phyloP scores from a whole-genome alignment of 2,797 vertebrate genomes.

The Sylvia borin region DNA sequence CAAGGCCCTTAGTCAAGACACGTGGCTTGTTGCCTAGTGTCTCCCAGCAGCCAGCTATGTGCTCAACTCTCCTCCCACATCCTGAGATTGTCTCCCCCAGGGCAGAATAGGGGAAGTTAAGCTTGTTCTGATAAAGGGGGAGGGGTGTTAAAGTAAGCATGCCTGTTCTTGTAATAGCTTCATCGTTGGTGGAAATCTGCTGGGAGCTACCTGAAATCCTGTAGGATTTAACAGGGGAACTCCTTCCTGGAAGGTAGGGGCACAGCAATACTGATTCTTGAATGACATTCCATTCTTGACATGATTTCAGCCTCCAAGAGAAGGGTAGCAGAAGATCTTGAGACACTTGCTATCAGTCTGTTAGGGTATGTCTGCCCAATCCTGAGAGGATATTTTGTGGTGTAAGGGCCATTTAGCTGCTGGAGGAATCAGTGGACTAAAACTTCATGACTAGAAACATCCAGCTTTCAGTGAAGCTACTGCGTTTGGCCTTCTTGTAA shows the following conservation, averaged over 20 bases:
- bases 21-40: slow-evolving; percentile 50
- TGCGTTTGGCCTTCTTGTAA: background rate
- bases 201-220: slow-evolving; percentile 2
- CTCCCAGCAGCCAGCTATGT: slow-evolving; percentile 60
- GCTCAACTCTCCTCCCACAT: slow-evolving; percentile 63
- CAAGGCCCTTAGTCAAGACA: slow-evolving; percentile 53
- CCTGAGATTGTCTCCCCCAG: slow-evolving; percentile 67
- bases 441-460: background rate
- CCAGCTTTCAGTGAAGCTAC: background rate
- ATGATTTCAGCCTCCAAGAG: background rate
- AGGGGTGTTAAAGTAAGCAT: slow-evolving; percentile 55
- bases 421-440: background rate
- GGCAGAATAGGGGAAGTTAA: slow-evolving; percentile 67
- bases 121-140: slow-evolving; percentile 51
- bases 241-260: background rate
- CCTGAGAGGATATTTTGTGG: background rate
- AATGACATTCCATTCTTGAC: background rate
- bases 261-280: background rate
- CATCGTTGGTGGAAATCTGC: background rate
- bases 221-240: background rate
- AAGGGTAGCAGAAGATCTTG: background rate
- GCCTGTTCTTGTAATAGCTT: background rate
- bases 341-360: background rate
- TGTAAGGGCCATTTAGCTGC: background rate
- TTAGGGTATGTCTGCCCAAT: background rate